Conservation (phyloP, 2,888 invertebrate species). For the Deilephila elpenor region DNA sequence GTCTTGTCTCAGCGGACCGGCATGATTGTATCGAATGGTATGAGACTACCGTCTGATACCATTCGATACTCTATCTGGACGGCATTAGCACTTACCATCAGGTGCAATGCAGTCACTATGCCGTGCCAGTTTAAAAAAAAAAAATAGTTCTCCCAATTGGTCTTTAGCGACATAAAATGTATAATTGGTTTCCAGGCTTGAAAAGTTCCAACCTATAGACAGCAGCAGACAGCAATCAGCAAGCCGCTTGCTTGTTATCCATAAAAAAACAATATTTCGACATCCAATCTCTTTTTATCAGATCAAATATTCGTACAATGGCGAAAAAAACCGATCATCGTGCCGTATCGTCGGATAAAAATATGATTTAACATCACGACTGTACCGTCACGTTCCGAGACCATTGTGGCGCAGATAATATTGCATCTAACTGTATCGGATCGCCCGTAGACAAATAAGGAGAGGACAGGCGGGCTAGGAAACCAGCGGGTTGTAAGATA, state of each 20-base stretch:
- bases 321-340: constrained; percentile 28
- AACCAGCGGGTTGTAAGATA: constrained; percentile 31
- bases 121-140: too few species aligned
- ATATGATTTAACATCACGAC: constrained; percentile 60
- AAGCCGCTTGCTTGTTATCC: not conserved
- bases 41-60: too few species aligned
- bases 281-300: constrained; percentile 3
- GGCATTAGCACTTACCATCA: too few species aligned
- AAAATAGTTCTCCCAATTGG: too few species aligned
- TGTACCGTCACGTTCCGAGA: constrained; percentile 74
- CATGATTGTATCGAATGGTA: too few species aligned
- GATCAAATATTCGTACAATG: constrained; percentile 18
- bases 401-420: constrained; percentile 74
- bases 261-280: constrained; percentile 15
- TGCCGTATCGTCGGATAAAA: constrained; percentile 26
- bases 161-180: too few species aligned
- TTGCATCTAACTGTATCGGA: constrained; percentile 78
- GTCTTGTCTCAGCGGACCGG: too few species aligned
- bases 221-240: not conserved
- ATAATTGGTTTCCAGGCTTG: too few species aligned
- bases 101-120: too few species aligned
- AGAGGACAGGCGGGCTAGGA: constrained; percentile 49
- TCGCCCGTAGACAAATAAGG: constrained; percentile 79
- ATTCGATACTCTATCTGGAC: too few species aligned
- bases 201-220: too few species aligned